These are phyloP conservation scores for Sapajus apella DNA, from an alignment of 2,113 vertebrate species.

Conservation along the genomic window DNA sequence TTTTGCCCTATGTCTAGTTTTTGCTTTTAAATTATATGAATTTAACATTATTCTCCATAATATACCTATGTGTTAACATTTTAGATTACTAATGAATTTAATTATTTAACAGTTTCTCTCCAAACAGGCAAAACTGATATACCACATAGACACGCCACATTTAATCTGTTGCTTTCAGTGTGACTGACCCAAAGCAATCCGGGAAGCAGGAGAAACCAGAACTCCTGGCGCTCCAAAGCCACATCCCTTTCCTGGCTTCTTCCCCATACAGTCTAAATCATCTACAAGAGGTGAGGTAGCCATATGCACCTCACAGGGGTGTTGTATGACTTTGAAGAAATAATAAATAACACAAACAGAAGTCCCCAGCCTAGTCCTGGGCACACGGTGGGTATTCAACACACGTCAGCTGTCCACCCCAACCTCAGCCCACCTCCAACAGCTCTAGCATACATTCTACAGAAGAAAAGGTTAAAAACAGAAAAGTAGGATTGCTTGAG, in stretches of 20 bases:
- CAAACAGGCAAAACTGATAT: background rate
- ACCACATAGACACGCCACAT: rapidly evolving
- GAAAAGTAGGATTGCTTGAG: background rate
- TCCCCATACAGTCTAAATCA: background rate
- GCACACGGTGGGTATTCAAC: background rate
- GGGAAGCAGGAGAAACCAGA: background rate
- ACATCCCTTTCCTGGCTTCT: background rate
- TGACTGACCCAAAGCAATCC: background rate
- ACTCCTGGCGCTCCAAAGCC: background rate
- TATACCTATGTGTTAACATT: background rate
- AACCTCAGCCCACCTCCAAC: background rate
- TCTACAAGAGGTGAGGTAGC: background rate
- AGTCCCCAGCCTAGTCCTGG: background rate
- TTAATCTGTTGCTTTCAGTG: background rate
- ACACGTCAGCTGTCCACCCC: background rate
- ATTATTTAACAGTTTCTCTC: background rate
- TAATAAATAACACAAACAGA: background rate
- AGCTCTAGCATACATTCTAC: background rate
- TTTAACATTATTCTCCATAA: background rate
- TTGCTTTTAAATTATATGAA: background rate
- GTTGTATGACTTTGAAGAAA: background rate
- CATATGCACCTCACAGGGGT: background rate
- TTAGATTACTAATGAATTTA: background rate
- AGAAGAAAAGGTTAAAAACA: background rate
- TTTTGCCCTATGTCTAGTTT: background rate